Conservation (phyloP, 2,888 invertebrate genomes). For the Sericinus montela region DNA sequence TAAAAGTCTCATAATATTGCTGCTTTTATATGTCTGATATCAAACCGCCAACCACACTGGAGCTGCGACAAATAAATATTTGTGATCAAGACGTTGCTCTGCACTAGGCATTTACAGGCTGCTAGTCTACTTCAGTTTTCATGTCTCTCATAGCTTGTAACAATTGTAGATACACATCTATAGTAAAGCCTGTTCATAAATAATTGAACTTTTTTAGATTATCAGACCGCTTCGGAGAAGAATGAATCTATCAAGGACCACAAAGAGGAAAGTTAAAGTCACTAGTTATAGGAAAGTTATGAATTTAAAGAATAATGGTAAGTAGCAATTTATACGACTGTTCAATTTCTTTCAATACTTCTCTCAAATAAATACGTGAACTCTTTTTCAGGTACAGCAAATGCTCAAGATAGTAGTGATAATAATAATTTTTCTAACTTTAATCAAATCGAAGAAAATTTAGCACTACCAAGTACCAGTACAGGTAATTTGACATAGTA, state of each 20-base stretch:
- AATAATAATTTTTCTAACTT: conserved; percentile 48
- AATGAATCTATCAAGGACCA: conserved; percentile 57
- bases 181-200: too few species aligned
- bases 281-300: conserved; percentile 59
- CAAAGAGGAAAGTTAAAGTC: conserved; percentile 66
- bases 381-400: conserved; percentile 36
- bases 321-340: conserved; percentile 17
- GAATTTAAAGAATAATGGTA: conserved; percentile 60
- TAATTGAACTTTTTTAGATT: conserved; percentile 42
- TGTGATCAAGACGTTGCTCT: too few species aligned
- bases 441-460: conserved; percentile 59
- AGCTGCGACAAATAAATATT: too few species aligned
- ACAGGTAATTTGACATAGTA: conserved; percentile 65
- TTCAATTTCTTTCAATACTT: neutral
- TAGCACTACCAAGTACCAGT: conserved; percentile 83
- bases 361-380: neutral
- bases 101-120: too few species aligned
- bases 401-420: conserved; percentile 54
- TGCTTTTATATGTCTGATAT: too few species aligned
- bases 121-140: too few species aligned
- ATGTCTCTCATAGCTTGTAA: too few species aligned
- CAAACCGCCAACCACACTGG: too few species aligned
- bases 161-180: too few species aligned
- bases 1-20: too few species aligned
- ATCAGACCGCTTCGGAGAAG: conserved; percentile 61